Conservation (phyloP, 2,797 vertebrate genomes). For the Galagoides demidoff region DNA sequence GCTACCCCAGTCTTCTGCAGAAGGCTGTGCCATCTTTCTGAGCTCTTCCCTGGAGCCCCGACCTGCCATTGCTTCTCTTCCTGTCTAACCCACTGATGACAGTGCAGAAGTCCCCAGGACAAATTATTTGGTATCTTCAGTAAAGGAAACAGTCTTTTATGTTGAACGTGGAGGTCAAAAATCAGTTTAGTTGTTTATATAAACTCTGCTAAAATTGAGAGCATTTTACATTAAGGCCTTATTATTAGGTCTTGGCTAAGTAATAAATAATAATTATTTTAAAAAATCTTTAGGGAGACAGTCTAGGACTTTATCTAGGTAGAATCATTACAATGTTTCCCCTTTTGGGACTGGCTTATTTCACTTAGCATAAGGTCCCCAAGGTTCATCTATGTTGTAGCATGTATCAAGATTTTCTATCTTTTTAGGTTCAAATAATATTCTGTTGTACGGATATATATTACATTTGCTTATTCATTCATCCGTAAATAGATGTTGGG, state of each 20-base stretch:
- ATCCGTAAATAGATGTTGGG: neutral
- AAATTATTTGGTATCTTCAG: constrained; percentile 60
- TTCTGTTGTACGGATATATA: neutral
- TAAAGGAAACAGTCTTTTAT: neutral
- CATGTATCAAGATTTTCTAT: neutral
- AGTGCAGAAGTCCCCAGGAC: constrained; percentile 89
- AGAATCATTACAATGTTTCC: neutral
- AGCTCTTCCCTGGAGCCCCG: constrained; percentile 85
- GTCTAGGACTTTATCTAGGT: neutral
- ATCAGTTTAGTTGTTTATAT: neutral
- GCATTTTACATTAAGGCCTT: neutral
- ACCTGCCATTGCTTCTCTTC: constrained; percentile 64
- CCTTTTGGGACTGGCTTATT: neutral
- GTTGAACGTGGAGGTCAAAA: neutral
- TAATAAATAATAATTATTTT: neutral
- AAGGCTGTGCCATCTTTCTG: constrained; percentile 87
- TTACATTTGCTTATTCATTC: neutral
- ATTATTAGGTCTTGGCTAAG: neutral
- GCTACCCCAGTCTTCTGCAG: constrained; percentile 84
- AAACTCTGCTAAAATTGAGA: neutral
- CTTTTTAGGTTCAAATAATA: neutral
- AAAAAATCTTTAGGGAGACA: neutral
- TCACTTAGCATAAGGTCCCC: neutral
- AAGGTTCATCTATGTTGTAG: neutral
- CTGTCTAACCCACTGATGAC: constrained; percentile 86